Conservation (phyloP, 2,113 vertebrate genomes). For the Plectropomus leopardus region DNA sequence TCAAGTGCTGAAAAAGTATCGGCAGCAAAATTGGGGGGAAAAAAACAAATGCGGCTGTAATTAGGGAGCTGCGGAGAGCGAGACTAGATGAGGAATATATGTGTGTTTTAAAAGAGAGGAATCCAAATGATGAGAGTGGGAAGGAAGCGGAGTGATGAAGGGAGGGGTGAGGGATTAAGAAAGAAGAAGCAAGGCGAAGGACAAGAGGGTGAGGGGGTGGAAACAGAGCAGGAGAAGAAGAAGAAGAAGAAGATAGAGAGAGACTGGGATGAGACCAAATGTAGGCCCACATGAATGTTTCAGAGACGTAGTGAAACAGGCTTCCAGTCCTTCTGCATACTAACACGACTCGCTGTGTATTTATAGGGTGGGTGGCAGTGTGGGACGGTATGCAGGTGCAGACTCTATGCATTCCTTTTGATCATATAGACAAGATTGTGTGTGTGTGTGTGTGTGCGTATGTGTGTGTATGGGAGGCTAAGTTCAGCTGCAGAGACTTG, state of each 20-base stretch:
- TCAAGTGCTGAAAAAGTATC: conserved; percentile 31
- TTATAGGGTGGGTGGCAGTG: conserved; percentile 48
- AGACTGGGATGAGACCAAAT: conserved; percentile 58
- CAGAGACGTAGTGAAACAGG: conserved; percentile 37
- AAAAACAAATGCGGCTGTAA: conserved; percentile 43
- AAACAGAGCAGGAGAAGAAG: conserved; percentile 36
- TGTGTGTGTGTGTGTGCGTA: conserved; percentile 13
- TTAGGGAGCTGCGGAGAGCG: conserved; percentile 22
- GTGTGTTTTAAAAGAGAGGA: conserved; percentile 36
- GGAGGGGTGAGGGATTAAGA: conserved; percentile 37
- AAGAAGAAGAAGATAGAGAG: conserved; percentile 27
- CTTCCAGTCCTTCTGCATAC: conserved; percentile 43
- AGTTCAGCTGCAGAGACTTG: conserved; percentile 27
- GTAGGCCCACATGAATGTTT: conserved; percentile 74
- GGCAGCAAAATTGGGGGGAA: conserved; percentile 1
- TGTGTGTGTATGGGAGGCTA: conserved; percentile 14
- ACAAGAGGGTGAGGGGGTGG: conserved; percentile 62
- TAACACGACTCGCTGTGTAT: conserved; percentile 44
- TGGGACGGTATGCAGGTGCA: conserved; percentile 37
- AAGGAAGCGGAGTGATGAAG: conserved; percentile 26
- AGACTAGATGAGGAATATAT: conserved; percentile 32
- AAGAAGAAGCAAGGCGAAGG: conserved; percentile 38
- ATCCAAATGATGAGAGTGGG: conserved; percentile 49
- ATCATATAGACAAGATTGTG: conserved; percentile 35
- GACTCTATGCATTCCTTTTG: conserved; percentile 41